Base-by-base conservation (phyloP, 2,888 invertebrate genomes). In the Leptopilina myrica region DNA sequence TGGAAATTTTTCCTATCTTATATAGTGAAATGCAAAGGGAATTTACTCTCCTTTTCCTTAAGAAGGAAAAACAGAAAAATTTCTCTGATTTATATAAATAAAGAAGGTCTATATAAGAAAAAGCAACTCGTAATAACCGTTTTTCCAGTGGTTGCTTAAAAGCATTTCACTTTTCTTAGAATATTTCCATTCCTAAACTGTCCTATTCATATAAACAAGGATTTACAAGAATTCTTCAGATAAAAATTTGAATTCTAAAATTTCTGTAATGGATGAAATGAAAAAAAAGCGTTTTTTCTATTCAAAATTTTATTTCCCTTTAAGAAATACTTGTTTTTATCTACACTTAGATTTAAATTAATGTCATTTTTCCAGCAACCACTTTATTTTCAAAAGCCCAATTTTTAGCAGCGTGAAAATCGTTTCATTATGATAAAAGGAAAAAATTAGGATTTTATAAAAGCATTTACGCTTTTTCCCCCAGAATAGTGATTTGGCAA, bases 111-210 rank as follows among this genome's bases (percentile, higher is more conserved):
- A 5, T 56, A n/a, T n/a, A 5, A 26, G 1, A 26, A 56, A 53
- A 9, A 73, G 73, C 6, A n/a, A 14, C 20, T 53, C 12, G 5
- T 73, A 73, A 73, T 66, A 43, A 43, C 56, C 56, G n/a, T 56
- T 73, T 40, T 56, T 33, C 9, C n/a, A 3, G 14, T n/a, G 33
- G 15, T 15, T 56, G 9, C 53, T 1, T 73, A 2, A 56, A 69
- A 69, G 49, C 53, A 56, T 33, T 73, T 26, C 26, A 43, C 7
- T 43, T 43, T 43, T 43, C 14, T 9, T 8, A 11, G 43, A 26
- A 26, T 53, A 4, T 26, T 69, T 49, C 12, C 14, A 20, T 14
- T 20, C 53, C 26, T 46, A 53, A 69, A 69, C n/a, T 53, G n/a
- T 14, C 2, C 5, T 26, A 7, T 0, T 12, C 4, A 56, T 56